Conservation (phyloP, 2,888 invertebrate genomes). For the Watsonalla binaria region DNA sequence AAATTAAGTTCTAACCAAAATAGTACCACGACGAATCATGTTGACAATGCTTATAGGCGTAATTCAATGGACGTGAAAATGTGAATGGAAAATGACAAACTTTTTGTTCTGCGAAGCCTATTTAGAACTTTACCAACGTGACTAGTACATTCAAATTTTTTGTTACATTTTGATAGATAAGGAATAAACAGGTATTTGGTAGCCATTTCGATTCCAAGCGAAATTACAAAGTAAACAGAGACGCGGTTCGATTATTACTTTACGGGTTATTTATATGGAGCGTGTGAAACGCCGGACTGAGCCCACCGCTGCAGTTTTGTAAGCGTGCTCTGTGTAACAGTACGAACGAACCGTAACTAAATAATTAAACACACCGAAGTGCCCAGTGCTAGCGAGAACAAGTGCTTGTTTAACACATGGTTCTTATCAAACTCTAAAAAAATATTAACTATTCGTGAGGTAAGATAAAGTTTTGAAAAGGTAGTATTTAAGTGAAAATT, state of each 20-base stretch:
- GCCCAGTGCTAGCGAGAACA: neutral
- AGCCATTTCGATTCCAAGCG: conserved; percentile 1
- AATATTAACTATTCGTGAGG: too few relatives aligned
- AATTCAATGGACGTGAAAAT: too few relatives aligned
- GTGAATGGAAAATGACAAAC: too few relatives aligned
- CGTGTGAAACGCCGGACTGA: conserved; percentile 12
- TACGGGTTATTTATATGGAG: conserved; percentile 45
- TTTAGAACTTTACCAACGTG: neutral
- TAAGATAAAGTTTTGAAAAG: too few relatives aligned
- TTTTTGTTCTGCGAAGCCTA: neutral
- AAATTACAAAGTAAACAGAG: conserved; percentile 32
- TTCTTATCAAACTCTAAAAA: neutral
- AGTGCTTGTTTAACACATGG: neutral
- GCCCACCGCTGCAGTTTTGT: conserved; percentile 18
- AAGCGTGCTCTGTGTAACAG: conserved; percentile 2
- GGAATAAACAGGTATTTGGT: conserved; percentile 8
- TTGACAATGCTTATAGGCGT: too few relatives aligned
- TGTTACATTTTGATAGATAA: neutral
- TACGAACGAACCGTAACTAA: neutral
- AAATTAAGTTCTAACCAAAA: too few relatives aligned
- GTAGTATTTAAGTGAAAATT: too few relatives aligned
- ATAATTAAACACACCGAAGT: neutral
- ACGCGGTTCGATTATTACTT: conserved; percentile 39
- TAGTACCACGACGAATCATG: too few relatives aligned
- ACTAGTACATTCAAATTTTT: too few relatives aligned